Evolutionary conservation across 2,113 vertebrate species (phyloP), one percentile per base, ranked within the genome.

Genomic region (Brachyistius frenatus): DNA sequence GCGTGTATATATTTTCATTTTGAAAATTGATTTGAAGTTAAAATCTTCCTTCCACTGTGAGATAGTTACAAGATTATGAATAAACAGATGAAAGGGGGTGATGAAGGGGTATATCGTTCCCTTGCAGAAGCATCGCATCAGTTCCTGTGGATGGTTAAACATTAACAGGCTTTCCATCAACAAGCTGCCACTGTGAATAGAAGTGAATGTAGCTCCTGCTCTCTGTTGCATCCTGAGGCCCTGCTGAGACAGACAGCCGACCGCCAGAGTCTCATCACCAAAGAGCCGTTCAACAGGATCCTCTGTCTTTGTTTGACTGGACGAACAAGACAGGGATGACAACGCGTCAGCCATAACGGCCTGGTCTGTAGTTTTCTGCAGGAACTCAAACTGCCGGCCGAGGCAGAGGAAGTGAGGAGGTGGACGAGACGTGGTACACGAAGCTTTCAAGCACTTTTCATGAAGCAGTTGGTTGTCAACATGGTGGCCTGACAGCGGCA

Each of bases 111-210:
- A 53, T 16, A 23, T 56, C 9, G 0, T 13, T 73, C 31, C 63
- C 53, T 15, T 53, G 67, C 60, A 86, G 79, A 80, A 84, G 55
- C 70, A 33, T 78, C 76, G 76, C 39, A 77, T 89, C 87, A 88
- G 87, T 90, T 92, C 91, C 90, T 92, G 84, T 78, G 37, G 50
- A 49, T 52, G 63, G 90, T 90, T 91, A 66, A 93, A 89, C 81
- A 93, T 91, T 93, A 93, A 93, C 90, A 68, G 75, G 63, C 53
- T 55, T 23, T 77, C 79, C 81, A 70, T 86, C 90, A 80, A 62
- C 56, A 14, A 33, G 56, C 77, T 23, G 60, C 74, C 58, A 53
- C 70, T 14, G 31, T 85, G 83, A 90, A 85, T 82, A 72, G 66
- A 16, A 2, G 57, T 81, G 82, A 85, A 76, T 88, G 79, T 64